Conservation (phyloP, 92 coral and sea anemone species). For the Galaxea fascicularis region DNA sequence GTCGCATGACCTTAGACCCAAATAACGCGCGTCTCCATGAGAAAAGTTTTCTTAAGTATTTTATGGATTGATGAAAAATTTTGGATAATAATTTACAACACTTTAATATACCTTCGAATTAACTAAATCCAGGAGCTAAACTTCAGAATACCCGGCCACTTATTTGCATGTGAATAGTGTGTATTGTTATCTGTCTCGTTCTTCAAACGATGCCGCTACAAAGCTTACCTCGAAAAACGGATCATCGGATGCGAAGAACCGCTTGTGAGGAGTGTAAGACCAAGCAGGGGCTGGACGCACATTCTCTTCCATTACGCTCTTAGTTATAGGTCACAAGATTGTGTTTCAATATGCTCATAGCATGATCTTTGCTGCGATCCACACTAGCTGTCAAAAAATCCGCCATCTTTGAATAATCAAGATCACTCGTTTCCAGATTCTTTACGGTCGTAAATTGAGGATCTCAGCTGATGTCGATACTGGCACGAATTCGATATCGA, state of each 20-base stretch:
- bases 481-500: not conserved
- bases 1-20: too few species aligned
- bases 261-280: slow-evolving; percentile 36
- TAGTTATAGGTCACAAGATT: not conserved
- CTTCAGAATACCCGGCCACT: too few species aligned
- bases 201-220: too few species aligned
- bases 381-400: not conserved
- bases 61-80: too few species aligned
- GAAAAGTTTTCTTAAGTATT: too few species aligned
- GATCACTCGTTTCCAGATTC: not conserved
- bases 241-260: not conserved
- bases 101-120: too few species aligned
- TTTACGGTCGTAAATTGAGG: not conserved
- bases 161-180: too few species aligned
- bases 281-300: not conserved
- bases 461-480: not conserved
- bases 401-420: not conserved
- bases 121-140: too few species aligned
- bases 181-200: too few species aligned
- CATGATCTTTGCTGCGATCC: not conserved
- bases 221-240: slow-evolving; percentile 44
- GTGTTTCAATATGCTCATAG: not conserved
- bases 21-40: too few species aligned
- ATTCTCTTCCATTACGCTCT: not conserved
- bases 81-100: too few species aligned